Base-by-base conservation (phyloP, 1,140 invertebrate species). In the Pseudoatta argentina region DNA sequence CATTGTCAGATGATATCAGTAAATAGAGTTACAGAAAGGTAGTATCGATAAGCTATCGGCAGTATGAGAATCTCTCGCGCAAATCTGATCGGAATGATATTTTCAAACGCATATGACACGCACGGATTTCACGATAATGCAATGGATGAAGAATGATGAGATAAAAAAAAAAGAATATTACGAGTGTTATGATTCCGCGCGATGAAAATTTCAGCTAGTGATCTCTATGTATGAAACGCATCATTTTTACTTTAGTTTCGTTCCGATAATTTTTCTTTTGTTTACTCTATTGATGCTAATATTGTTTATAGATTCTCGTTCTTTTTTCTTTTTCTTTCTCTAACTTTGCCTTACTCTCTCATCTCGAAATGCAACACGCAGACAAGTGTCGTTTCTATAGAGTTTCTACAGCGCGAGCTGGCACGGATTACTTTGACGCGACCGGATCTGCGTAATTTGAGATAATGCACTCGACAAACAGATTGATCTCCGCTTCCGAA, bases 391-490 rank as follows among this genome's bases (percentile, higher is more conserved):
- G 53, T 66, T 55, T 69, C 30, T 75, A 53, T 44, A 34, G 27
- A 48, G 39, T 24, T 51, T 69, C 61, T n/a, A 27, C 75, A 21
- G 64, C 48, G 51, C 77, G 63, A 81, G 30, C 53, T 53, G 44
- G 77, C 48, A 71, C 55, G 69, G 39, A 83, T 83, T 75, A 75
- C 77, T 83, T 75, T 21, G 79, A 75, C 69, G 39, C 69, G 69
- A 75, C 79, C 79, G 79, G 79, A 83, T 75, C 79, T 83, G 69
- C 57, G 69, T 83, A 83, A 83, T 83, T 83, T 63, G 69, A 83
- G 69, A 75, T 83, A 83, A 83, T 83, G 69, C 79, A 75, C 79
- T 83, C 69, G 55, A 83, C 79, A 75, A 75, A 24, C 79, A 57
- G 69, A 83, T 73, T 83, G 79, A 83, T 83, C 69, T 83, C 55